Conservation (phyloP, 2,797 vertebrate species). For the Dryobates pubescens region DNA sequence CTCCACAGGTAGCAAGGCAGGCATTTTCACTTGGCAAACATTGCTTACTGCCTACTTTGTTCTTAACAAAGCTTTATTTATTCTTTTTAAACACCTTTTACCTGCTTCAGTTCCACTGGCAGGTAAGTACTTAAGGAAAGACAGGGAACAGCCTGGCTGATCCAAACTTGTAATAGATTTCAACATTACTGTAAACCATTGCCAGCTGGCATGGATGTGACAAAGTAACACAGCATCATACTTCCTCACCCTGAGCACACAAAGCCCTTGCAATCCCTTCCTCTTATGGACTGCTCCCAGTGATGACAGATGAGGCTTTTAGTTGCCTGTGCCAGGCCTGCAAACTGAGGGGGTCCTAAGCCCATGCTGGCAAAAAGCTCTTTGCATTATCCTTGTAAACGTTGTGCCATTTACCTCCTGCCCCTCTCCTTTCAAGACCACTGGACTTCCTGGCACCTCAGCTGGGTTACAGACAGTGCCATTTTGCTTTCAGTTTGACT, state of each 20-base stretch:
- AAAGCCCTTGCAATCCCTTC: constrained; percentile 21
- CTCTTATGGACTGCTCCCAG: constrained; percentile 30
- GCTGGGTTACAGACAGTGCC: background rate
- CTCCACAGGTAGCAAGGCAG: background rate
- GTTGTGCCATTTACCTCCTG: background rate
- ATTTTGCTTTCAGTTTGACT: constrained; percentile 4
- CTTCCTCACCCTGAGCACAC: background rate
- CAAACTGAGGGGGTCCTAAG: background rate
- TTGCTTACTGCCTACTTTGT: background rate
- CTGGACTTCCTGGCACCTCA: background rate
- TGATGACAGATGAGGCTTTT: constrained; percentile 42
- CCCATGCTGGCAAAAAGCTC: background rate
- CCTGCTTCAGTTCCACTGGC: background rate
- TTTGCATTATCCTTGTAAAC: background rate
- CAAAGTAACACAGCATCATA: background rate
- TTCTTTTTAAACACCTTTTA: background rate
- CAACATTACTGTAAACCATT: background rate
- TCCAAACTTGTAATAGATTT: background rate
- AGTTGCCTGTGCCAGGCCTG: constrained; percentile 6
- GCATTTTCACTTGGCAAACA: background rate
- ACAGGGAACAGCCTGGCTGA: background rate
- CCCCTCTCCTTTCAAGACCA: background rate
- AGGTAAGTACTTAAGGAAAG: background rate
- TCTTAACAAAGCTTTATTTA: background rate
- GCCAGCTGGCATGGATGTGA: background rate